Conservation (phyloP, 2,888 invertebrate species). For the Volucella inanis region DNA sequence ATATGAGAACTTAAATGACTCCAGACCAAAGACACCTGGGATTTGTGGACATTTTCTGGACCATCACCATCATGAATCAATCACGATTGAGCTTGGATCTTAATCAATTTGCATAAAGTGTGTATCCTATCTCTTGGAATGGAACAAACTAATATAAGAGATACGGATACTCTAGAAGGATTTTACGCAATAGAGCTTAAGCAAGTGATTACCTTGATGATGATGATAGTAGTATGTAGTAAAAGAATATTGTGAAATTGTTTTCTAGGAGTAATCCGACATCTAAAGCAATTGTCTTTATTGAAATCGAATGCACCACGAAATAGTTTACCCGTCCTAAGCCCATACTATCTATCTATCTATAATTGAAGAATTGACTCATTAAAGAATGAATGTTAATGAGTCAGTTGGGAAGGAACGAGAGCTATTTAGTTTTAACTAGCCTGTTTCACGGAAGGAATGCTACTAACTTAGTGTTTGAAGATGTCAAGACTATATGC, state of each 20-base stretch:
- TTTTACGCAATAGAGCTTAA: slow-evolving; percentile 51
- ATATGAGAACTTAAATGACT: slow-evolving; percentile 25
- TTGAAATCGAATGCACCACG: no score
- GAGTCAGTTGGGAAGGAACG: no score
- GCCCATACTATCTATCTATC: no score
- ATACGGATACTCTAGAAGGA: neutral
- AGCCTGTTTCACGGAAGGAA: no score
- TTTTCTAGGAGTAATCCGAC: no score
- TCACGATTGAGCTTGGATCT: slow-evolving; percentile 57
- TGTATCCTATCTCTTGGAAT: slow-evolving; percentile 12
- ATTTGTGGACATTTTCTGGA: slow-evolving; percentile 38
- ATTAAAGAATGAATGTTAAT: no score
- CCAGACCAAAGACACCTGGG: neutral
- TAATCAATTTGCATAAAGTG: slow-evolving; percentile 67
- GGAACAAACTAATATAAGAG: neutral
- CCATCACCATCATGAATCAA: slow-evolving; percentile 67
- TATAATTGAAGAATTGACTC: no score
- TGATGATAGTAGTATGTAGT: slow-evolving; percentile 29
- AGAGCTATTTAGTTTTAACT: no score
- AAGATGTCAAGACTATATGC: no score
- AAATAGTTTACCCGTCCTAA: no score
- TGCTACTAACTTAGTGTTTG: no score
- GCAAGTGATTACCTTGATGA: slow-evolving; percentile 56
- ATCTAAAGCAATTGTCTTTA: no score
- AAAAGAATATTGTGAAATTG: slow-evolving; percentile 16